These are phyloP conservation scores for Lynx canadensis DNA, from an alignment of 2,113 vertebrate species.

Conservation along the genomic window DNA sequence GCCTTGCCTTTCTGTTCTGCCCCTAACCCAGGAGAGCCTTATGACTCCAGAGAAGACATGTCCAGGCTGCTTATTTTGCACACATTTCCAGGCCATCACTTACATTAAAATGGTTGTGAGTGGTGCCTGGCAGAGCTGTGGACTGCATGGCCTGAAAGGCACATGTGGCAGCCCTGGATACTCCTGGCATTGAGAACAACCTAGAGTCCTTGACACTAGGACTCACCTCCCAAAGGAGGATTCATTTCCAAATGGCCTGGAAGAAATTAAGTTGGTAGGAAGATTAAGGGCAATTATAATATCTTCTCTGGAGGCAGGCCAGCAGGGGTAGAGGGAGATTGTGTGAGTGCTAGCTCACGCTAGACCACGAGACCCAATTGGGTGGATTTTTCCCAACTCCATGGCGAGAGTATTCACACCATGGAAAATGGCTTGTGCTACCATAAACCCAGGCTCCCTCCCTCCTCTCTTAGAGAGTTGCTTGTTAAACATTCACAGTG, in stretches of 20 bases:
- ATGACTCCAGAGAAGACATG: not conserved
- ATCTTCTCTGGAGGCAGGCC: not conserved
- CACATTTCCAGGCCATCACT: not conserved
- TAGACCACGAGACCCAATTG: too few species aligned
- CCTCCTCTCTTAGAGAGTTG: not conserved
- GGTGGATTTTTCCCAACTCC: fast-evolving
- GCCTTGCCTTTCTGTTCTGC: not conserved
- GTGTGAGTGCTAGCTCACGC: not conserved
- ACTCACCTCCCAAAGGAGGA: not conserved
- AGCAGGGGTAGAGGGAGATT: fast-evolving
- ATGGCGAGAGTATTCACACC: not conserved
- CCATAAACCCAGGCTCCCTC: not conserved
- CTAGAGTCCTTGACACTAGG: not conserved
- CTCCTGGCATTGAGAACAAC: not conserved
- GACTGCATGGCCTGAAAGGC: not conserved
- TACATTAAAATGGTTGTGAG: not conserved
- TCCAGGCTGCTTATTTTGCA: not conserved
- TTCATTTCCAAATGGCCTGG: not conserved
- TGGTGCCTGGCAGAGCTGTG: not conserved
- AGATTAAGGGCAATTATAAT: not conserved
- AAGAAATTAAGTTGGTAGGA: not conserved
- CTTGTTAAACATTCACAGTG: not conserved
- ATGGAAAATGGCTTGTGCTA: not conserved
- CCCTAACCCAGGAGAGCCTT: not conserved
- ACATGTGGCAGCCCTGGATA: not conserved